Percentiles rank a stretch among this genome's conserved stretches.
phyloP scores from a whole-genome alignment of 2,888 invertebrate species.

The Dyspetes luteomarginatus region DNA sequence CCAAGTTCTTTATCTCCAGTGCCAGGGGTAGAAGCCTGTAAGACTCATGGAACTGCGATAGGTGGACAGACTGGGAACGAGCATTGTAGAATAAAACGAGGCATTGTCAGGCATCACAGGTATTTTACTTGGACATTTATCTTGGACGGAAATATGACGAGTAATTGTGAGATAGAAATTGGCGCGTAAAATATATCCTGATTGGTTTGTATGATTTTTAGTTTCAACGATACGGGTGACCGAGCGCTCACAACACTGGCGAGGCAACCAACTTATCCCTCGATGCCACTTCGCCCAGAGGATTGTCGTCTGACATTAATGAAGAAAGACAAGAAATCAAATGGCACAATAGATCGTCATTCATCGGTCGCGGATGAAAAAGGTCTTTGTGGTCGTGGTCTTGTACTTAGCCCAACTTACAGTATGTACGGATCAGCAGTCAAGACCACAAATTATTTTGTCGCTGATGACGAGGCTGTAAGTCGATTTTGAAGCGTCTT shows the following conservation, averaged over 20 bases:
- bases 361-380: conserved; percentile 79
- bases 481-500: conserved; percentile 78
- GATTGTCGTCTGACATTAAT: conserved; percentile 79
- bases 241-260: conserved; percentile 80
- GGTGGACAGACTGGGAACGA: conserved; percentile 80
- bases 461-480: conserved; percentile 81
- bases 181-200: neutral
- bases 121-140: conserved; percentile 68
- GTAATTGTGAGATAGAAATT: neutral
- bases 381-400: conserved; percentile 69
- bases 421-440: conserved; percentile 80
- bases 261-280: conserved; percentile 81
- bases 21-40: conserved; percentile 81
- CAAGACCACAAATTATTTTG: conserved; percentile 78
- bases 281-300: conserved; percentile 81
- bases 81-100: conserved; percentile 81
- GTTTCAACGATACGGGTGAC: conserved; percentile 82
- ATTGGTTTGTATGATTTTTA: conserved; percentile 62
- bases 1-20: conserved; percentile 81
- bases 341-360: conserved; percentile 75
- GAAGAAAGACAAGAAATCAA: conserved; percentile 76
- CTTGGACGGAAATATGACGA: neutral
- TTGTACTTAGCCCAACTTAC: conserved; percentile 81
- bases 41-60: conserved; percentile 81
- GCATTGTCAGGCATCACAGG: conserved; percentile 83